Conservation (phyloP, 1,140 invertebrate species). For the Cephus cinctus region DNA sequence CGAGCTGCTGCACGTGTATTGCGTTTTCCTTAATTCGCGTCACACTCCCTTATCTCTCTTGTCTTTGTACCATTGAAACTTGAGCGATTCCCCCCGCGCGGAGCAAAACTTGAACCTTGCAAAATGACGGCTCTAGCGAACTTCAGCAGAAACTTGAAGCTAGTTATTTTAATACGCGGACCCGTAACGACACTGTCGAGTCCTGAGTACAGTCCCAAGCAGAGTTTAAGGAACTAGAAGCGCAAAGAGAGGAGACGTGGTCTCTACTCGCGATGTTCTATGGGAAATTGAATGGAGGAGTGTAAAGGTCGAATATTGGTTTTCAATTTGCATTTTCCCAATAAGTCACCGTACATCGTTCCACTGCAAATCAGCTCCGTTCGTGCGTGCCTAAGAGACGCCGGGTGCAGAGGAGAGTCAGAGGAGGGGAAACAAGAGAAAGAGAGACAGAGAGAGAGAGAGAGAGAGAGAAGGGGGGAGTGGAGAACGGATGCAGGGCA, state of each 20-base stretch:
- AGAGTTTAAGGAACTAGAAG: conserved; percentile 8
- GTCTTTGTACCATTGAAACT: conserved; percentile 17
- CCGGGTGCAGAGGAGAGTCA: no score
- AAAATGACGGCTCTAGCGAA: conserved; percentile 14
- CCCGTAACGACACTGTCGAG: no score
- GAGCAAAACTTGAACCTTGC: conserved; percentile 17
- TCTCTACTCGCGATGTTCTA: no score
- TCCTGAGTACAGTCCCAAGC: conserved; percentile 1
- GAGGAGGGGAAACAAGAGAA: conserved; percentile 1
- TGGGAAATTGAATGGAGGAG: not conserved
- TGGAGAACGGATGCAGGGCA: conserved; percentile 21
- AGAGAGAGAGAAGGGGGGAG: conserved; percentile 1
- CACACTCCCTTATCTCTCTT: no score
- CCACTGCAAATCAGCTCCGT: not conserved
- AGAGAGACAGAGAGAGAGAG: not conserved
- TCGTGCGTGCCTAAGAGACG: no score
- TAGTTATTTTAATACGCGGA: conserved; percentile 31
- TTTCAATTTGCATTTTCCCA: conserved; percentile 41
- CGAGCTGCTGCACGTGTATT: no score
- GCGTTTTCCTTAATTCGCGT: no score
- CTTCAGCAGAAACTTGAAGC: conserved; percentile 20
- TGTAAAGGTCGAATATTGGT: conserved; percentile 29
- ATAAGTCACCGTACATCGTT: conserved; percentile 34
- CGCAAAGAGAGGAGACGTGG: conserved; percentile 6
- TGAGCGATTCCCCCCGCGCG: conserved; percentile 17